Evolutionary conservation across 2,888 invertebrate species (phyloP).

Genomic region (Margaritifera margaritifera): DNA sequence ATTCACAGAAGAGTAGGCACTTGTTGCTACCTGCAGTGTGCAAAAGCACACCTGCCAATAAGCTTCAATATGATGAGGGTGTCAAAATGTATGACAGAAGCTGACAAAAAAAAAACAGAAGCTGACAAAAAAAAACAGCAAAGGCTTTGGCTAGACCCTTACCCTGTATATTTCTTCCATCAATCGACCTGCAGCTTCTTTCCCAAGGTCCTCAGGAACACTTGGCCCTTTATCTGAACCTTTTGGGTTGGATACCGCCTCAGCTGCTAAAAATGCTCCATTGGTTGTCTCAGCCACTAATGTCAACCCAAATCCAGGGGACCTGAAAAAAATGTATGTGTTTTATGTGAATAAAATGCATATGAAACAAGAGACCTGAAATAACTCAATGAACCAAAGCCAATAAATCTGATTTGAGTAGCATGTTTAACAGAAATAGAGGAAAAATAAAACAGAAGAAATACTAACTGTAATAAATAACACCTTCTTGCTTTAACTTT

Average conservation of each 20-base stretch:
- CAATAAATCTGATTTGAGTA: too few relatives aligned
- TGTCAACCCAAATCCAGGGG: slow-evolving; percentile 88
- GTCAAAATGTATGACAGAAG: too few relatives aligned
- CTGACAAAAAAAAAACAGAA: slow-evolving; percentile 2
- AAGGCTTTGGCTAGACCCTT: slow-evolving; percentile 5
- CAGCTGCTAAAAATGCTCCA: slow-evolving; percentile 76
- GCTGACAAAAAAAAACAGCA: neutral
- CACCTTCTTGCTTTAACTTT: too few relatives aligned
- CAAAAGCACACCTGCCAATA: too few relatives aligned
- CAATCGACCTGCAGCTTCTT: slow-evolving; percentile 84
- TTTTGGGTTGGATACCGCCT: slow-evolving; percentile 72
- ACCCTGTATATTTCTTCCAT: slow-evolving; percentile 88
- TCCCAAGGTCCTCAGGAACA: slow-evolving; percentile 94
- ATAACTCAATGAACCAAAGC: neutral
- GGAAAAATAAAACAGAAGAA: too few relatives aligned
- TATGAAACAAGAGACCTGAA: neutral
- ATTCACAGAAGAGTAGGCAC: too few relatives aligned
- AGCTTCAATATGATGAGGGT: too few relatives aligned
- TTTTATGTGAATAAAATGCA: neutral
- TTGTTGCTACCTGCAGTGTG: too few relatives aligned
- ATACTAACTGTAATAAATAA: too few relatives aligned
- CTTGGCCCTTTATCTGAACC: slow-evolving; percentile 77
- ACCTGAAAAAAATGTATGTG: slow-evolving; percentile 55
- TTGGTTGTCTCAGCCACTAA: slow-evolving; percentile 93
- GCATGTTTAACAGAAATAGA: too few relatives aligned